A percentile compares a stretch with the other conserved stretches of the same genome.
phyloP scores from a whole-genome alignment of 64 coral and sea anemone species.

The Pocillopora verrucosa region DNA sequence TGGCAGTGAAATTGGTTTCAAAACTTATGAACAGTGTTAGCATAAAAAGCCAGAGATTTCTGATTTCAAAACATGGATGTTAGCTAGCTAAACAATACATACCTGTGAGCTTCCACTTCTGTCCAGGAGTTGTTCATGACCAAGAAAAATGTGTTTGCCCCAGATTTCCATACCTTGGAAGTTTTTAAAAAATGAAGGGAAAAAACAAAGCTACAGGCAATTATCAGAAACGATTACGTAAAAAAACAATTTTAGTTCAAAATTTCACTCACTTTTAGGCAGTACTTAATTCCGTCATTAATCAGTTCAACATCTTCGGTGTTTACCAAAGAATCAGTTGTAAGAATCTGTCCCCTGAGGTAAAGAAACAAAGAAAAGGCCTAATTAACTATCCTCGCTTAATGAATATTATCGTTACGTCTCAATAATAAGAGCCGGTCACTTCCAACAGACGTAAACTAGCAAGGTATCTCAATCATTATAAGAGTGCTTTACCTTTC shows the following conservation, averaged over 20 bases:
- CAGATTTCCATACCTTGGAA: constrained; percentile 72
- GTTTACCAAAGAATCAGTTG: constrained; percentile 68
- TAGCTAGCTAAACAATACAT: neutral
- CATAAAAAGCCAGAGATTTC: too few species aligned
- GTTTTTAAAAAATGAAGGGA: neutral
- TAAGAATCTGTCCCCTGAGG: constrained; percentile 91
- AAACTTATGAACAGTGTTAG: too few species aligned
- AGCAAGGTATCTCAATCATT: neutral
- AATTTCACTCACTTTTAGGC: constrained; percentile 53
- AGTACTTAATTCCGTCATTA: constrained; percentile 89
- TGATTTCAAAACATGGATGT: too few species aligned
- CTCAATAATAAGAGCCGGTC: too few species aligned
- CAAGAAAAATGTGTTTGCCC: constrained; percentile 89
- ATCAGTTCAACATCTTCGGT: constrained; percentile 93
- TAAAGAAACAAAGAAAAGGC: neutral
- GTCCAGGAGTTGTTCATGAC: constrained; percentile 82
- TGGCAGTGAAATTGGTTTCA: too few species aligned
- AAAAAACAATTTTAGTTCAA: neutral
- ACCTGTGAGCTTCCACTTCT: constrained; percentile 97
- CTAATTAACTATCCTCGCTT: neutral
- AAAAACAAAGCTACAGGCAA: neutral
- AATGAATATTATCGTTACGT: too few species aligned
- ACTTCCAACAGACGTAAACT: too few species aligned
- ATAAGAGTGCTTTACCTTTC: constrained; percentile 70
- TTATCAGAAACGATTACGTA: neutral